Percentiles rank a stretch among this genome's conserved stretches.
Evolutionary conservation across 2,113 vertebrate genomes (phyloP).

Genomic region (Calyptomena viridis): DNA sequence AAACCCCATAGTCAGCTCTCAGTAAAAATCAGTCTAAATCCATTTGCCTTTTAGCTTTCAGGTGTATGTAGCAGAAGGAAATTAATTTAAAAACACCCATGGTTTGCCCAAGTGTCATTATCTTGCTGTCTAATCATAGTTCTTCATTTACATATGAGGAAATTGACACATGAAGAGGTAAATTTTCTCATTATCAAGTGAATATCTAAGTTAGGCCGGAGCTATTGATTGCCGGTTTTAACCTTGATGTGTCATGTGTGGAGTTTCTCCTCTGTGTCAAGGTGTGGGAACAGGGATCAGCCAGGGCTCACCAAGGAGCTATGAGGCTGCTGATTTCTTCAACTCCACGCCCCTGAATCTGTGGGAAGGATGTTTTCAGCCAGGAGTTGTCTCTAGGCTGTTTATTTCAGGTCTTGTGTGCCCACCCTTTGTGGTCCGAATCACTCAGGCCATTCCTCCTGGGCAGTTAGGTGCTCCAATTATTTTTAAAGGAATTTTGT

Average conservation of each 20-base stretch:
- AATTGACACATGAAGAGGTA: constrained; percentile 35
- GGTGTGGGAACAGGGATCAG: background rate
- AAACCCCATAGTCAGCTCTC: background rate
- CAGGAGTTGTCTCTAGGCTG: background rate
- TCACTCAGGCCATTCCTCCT: background rate
- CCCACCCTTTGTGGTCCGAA: background rate
- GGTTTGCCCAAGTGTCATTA: constrained; percentile 50
- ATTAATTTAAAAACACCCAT: constrained; percentile 23
- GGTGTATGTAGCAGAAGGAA: constrained; percentile 5
- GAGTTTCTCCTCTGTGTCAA: background rate
- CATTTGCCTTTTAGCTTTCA: background rate
- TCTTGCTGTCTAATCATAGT: constrained; percentile 41
- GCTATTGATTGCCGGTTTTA: constrained; percentile 29
- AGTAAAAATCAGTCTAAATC: background rate
- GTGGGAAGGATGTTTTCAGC: background rate
- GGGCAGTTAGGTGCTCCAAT: background rate
- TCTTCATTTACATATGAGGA: constrained; percentile 57
- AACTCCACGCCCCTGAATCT: accelerated
- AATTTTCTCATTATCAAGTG: constrained; percentile 46
- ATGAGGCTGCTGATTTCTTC: background rate
- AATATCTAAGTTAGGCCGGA: background rate
- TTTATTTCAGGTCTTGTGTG: background rate
- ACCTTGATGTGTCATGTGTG: background rate
- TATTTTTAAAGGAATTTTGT: constrained; percentile 23
- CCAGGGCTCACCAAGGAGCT: background rate